Evolutionary conservation across 1,140 invertebrate genomes (phyloP).

Genomic region (Neodiprion lecontei): DNA sequence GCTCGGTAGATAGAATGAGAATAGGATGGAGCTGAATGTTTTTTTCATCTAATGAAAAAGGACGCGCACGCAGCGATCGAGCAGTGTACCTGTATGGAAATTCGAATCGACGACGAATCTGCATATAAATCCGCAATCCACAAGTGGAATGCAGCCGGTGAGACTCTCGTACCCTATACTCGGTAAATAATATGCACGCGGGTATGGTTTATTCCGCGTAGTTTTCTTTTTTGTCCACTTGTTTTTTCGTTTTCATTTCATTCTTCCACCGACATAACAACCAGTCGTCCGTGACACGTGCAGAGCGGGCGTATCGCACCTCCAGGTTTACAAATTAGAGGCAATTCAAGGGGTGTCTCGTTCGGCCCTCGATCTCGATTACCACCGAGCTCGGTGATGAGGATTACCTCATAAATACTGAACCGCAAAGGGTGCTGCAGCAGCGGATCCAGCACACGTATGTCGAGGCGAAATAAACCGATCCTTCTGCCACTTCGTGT

Average conservation of each 20-base stretch:
- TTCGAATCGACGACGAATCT: slow-evolving; percentile 1
- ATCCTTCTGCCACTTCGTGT: slow-evolving; percentile 51
- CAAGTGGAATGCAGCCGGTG: slow-evolving; percentile 6
- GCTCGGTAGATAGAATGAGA: too few species aligned
- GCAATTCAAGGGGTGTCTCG: slow-evolving; percentile 20
- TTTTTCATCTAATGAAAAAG: neutral
- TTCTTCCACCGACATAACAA: slow-evolving; percentile 9
- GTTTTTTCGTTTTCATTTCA: slow-evolving; percentile 11
- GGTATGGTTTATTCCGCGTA: neutral
- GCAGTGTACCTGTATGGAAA: neutral
- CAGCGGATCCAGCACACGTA: slow-evolving; percentile 41
- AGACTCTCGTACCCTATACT: neutral
- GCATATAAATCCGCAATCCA: slow-evolving; percentile 5
- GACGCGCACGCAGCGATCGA: neutral
- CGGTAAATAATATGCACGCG: slow-evolving; percentile 1
- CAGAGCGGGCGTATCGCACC: slow-evolving; percentile 10
- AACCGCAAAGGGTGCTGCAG: neutral
- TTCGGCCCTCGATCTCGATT: neutral
- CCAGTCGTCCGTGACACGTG: slow-evolving; percentile 15
- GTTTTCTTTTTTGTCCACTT: slow-evolving; percentile 7
- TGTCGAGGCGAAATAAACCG: slow-evolving; percentile 32
- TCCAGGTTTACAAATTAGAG: slow-evolving; percentile 16
- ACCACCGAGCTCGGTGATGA: neutral
- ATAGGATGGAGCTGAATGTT: too few species aligned
- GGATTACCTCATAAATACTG: neutral